Evolutionary conservation across 2,888 invertebrate species (phyloP).

Genomic region (Chaitophorus viminalis): DNA sequence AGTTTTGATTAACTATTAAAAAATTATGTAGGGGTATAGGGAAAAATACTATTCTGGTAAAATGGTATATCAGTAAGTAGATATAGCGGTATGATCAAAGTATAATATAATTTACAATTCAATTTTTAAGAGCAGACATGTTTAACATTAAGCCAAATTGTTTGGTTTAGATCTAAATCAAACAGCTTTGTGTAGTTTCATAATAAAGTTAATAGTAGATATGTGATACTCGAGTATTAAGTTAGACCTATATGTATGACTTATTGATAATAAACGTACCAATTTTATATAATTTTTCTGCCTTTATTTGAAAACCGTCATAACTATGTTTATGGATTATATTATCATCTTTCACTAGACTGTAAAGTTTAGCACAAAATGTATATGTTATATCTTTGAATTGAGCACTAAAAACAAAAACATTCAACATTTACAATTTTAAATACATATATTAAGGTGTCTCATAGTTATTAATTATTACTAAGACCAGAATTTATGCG

Average conservation of each 20-base stretch:
- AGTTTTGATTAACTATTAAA: too few relatives aligned
- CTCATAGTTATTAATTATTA: too few relatives aligned
- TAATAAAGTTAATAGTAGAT: background rate
- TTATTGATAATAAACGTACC: background rate
- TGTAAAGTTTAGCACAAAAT: background rate
- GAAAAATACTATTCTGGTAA: too few relatives aligned
- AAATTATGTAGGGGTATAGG: too few relatives aligned
- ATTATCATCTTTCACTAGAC: background rate
- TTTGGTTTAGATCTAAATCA: too few relatives aligned
- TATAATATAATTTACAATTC: too few relatives aligned
- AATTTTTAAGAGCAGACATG: too few relatives aligned
- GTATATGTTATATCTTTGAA: background rate
- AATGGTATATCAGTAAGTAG: too few relatives aligned
- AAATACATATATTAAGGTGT: too few relatives aligned
- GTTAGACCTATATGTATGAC: background rate
- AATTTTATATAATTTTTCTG: constrained; percentile 36
- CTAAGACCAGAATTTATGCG: too few relatives aligned
- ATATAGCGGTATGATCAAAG: too few relatives aligned
- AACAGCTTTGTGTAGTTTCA: background rate
- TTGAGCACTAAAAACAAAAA: constrained; percentile 28
- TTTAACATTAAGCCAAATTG: too few relatives aligned
- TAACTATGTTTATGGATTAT: background rate
- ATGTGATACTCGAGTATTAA: background rate
- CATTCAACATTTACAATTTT: background rate
- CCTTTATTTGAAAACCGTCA: constrained; percentile 37